Conservation (phyloP, 1,140 invertebrate species). For the Drosophila simulans region DNA sequence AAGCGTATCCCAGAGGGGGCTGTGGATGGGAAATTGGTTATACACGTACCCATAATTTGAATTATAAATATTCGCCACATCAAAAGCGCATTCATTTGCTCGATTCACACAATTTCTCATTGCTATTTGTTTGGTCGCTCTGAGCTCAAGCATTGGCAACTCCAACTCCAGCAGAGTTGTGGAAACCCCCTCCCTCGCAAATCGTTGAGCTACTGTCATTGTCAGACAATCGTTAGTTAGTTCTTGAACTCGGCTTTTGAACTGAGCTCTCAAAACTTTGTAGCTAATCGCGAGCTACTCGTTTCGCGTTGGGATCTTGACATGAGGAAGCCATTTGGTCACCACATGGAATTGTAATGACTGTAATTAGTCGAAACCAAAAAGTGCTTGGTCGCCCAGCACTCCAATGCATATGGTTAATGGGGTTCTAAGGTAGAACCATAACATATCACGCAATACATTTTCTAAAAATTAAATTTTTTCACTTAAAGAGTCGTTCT, state of each 20-base stretch:
- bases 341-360: slow-evolving; percentile 50
- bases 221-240: slow-evolving; percentile 47
- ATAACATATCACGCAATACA: neutral
- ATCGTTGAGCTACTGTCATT: slow-evolving; percentile 35
- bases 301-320: slow-evolving; percentile 31
- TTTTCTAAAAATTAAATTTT: neutral
- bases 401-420: neutral
- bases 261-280: slow-evolving; percentile 33
- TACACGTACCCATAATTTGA: slow-evolving; percentile 22
- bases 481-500: neutral
- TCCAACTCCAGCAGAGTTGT: too few species aligned
- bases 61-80: slow-evolving; percentile 31
- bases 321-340: slow-evolving; percentile 47
- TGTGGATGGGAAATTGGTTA: neutral
- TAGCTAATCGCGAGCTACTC: slow-evolving; percentile 40
- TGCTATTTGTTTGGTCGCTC: slow-evolving; percentile 14
- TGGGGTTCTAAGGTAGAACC: neutral
- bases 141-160: slow-evolving; percentile 24
- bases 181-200: slow-evolving; percentile 1
- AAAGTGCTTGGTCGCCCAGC: neutral
- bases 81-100: slow-evolving; percentile 40
- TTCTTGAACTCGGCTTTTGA: slow-evolving; percentile 53
- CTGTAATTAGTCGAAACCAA: slow-evolving; percentile 41
- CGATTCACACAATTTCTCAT: slow-evolving; percentile 25
- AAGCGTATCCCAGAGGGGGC: slow-evolving; percentile 9